These are phyloP conservation scores for Arion vulgaris DNA, from an alignment of 1,140 invertebrate genomes.

Conservation along the genomic window DNA sequence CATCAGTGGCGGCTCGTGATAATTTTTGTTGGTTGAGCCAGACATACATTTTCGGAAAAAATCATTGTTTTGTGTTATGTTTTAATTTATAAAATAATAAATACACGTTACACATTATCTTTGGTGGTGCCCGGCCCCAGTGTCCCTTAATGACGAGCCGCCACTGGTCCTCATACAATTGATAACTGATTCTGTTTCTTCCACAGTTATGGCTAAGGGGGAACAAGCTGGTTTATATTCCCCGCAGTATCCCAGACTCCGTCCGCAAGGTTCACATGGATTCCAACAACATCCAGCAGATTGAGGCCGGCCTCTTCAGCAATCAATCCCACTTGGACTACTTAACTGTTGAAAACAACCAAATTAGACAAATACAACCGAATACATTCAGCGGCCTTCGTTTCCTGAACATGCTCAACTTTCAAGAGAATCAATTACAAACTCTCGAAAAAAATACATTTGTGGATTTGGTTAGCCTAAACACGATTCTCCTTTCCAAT, in stretches of 20 bases:
- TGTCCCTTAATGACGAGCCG: too few relatives aligned
- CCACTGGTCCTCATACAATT: too few relatives aligned
- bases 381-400: conserved; percentile 81
- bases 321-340: conserved; percentile 53
- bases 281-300: conserved; percentile 62
- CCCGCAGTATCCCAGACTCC: conserved; percentile 77
- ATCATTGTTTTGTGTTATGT: too few relatives aligned
- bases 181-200: too few relatives aligned
- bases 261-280: conserved; percentile 59
- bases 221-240: conserved; percentile 76
- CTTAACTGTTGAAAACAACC: conserved; percentile 78
- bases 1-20: too few relatives aligned
- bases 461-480: conserved; percentile 71
- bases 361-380: conserved; percentile 78
- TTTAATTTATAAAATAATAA: too few relatives aligned
- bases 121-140: too few relatives aligned
- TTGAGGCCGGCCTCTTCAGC: conserved; percentile 59
- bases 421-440: conserved; percentile 57
- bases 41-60: too few relatives aligned
- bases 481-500: conserved; percentile 72
- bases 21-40: too few relatives aligned
- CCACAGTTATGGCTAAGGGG: conserved; percentile 74
- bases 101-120: too few relatives aligned
- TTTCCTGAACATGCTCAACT: conserved; percentile 80
- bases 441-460: conserved; percentile 55